Evolutionary conservation across 2,113 vertebrate species (phyloP), one percentile per base, ranked within the genome.

Genomic region (Acanthisitta chloris): DNA sequence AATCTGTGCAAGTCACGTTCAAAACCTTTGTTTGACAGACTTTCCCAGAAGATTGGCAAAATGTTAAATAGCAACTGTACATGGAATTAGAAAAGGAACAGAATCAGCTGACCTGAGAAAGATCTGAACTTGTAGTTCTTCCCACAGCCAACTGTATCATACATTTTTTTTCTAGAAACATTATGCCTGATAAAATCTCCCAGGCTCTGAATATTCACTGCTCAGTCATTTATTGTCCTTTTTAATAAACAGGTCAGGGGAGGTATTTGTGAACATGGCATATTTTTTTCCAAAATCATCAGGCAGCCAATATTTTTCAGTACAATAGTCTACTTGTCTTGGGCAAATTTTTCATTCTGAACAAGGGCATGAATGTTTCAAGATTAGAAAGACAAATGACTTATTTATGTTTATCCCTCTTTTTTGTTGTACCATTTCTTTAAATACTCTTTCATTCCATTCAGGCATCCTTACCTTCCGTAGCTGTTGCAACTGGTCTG

Each of bases 11-110:
- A 97, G 97, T 97, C 97, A 97, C 81, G 17, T 98, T 97, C 96
- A 94, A 88, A 81, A 90, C 92, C 92, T 98, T 97, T 97, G 92
- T 97, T 94, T 95, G 83, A 94, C 86, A 90, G 95, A 97, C 84
- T 97, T 98, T 98, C 95, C 97, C 97, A 97, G 96, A 97, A 97
- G 94, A 92, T 34, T 96, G 95, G 92, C 94, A 97, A 90, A 86
- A 69, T 96, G 93, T 96, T 97, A 98, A 97, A 97, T 64, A 95
- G 94, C 95, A 97, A 97, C 91, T 97, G 91, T 96, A 97, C 80
- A 96, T 84, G 62, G 94, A 96, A 93, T 93, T 96, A 94, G 90
- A 94, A 97, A 97, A 73, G 62, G 91, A 97, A 94, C 66, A 70
- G 72, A 94, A 91, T 97, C 97, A 97, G 94, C 95, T 97, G 96